These are phyloP conservation scores for Hyposmocoma kahamanoa DNA, from an alignment of 1,140 invertebrate species.

Conservation along the genomic window DNA sequence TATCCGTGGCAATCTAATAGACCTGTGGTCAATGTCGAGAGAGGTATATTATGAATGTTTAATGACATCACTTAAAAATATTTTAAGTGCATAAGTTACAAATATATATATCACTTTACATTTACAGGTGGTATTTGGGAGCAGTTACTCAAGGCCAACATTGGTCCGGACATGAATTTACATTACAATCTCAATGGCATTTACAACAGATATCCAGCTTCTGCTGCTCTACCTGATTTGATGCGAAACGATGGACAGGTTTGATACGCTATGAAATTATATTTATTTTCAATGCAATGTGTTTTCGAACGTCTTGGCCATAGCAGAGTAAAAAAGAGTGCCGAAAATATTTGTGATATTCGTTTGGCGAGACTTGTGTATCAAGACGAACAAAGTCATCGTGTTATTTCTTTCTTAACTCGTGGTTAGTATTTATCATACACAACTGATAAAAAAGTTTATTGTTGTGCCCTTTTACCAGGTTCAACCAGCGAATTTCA, in stretches of 20 bases:
- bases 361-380: no score
- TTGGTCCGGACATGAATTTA: constrained; percentile 64
- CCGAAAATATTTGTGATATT: no score
- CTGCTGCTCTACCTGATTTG: constrained; percentile 39
- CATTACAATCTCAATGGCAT: constrained; percentile 66
- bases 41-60: constrained; percentile 32
- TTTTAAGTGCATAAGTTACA: neutral
- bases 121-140: constrained; percentile 63
- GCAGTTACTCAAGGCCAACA: constrained; percentile 59
- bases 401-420: neutral
- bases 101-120: neutral
- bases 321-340: no score
- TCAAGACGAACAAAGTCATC: no score
- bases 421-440: neutral
- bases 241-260: constrained; percentile 60
- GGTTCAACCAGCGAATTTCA: constrained; percentile 58
- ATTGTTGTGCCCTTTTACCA: constrained; percentile 8
- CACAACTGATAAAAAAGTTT: neutral
- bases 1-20: constrained; percentile 62
- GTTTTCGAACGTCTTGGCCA: no score
- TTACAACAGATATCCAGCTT: constrained; percentile 51
- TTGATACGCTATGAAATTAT: neutral
- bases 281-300: constrained; percentile 2
- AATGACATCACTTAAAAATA: neutral
- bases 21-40: constrained; percentile 48